phyloP scores from a whole-genome alignment of 2,113 vertebrate species.

The Centropus unirufus region DNA sequence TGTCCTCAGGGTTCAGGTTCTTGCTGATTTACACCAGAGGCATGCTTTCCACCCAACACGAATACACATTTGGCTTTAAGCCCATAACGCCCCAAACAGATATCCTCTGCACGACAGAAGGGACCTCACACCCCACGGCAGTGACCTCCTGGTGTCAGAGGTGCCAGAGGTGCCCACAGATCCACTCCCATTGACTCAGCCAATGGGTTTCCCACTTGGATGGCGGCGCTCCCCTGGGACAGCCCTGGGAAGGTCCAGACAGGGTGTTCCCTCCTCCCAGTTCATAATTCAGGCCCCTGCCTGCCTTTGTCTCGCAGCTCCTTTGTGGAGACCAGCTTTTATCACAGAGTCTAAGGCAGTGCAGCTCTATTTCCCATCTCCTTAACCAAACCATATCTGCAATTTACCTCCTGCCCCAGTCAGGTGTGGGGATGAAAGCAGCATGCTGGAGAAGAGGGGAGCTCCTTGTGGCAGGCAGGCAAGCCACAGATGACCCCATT shows the following conservation, averaged over 20 bases:
- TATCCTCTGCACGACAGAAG: rapidly evolving
- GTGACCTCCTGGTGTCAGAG: neutral
- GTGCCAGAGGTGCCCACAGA: neutral
- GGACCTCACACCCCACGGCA: neutral
- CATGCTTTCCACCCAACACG: neutral
- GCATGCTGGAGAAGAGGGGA: neutral
- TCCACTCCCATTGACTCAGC: neutral
- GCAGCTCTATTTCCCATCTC: neutral
- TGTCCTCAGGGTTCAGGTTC: neutral
- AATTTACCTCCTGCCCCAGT: no score
- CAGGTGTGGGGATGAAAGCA: neutral
- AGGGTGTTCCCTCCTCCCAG: neutral
- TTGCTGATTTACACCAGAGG: neutral
- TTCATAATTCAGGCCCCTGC: rapidly evolving
- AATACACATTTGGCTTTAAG: neutral
- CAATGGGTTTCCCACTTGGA: neutral
- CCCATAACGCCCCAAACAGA: neutral
- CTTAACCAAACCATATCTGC: neutral
- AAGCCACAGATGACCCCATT: neutral
- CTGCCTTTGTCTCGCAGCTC: neutral
- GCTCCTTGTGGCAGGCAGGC: neutral
- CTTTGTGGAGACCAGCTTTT: neutral
- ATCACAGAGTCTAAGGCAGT: rapidly evolving
- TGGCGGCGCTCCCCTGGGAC: neutral
- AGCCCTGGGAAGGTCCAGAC: neutral